Evolutionary conservation across 1,140 invertebrate species (phyloP).

Genomic region (Pteromalus puparum): DNA sequence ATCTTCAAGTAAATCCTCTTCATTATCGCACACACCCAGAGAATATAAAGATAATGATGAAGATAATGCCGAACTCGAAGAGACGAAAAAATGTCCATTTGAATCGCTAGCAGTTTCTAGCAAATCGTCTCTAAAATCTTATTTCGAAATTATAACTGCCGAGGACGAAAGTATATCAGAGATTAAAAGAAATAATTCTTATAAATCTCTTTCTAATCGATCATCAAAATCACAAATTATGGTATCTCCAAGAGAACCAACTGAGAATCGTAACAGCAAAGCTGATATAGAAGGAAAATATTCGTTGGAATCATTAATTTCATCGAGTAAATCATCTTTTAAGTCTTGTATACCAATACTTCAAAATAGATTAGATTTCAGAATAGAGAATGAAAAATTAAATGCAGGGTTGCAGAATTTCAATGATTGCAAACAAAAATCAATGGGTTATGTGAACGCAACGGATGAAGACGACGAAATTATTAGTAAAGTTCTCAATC

Average conservation of each 20-base stretch:
- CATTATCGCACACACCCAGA: neutral
- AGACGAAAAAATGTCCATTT: neutral
- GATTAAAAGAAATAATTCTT: neutral
- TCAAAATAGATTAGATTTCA: slow-evolving; percentile 57
- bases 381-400: neutral
- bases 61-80: neutral
- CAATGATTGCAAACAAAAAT: slow-evolving; percentile 36
- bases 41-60: neutral
- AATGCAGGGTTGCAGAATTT: neutral
- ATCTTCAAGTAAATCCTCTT: neutral
- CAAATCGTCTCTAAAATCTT: neutral
- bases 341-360: slow-evolving; percentile 64
- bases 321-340: slow-evolving; percentile 46
- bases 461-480: slow-evolving; percentile 55
- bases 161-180: neutral
- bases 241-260: neutral
- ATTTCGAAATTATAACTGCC: neutral
- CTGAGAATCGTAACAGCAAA: neutral
- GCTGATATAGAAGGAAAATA: slow-evolving; percentile 16
- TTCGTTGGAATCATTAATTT: slow-evolving; percentile 3
- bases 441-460: slow-evolving; percentile 60
- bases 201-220: neutral
- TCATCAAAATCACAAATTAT: neutral
- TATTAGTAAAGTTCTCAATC: slow-evolving; percentile 54
- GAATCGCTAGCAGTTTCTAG: neutral